Conservation (phyloP, 2,797 vertebrate genomes). For the Decapterus maruadsi region DNA sequence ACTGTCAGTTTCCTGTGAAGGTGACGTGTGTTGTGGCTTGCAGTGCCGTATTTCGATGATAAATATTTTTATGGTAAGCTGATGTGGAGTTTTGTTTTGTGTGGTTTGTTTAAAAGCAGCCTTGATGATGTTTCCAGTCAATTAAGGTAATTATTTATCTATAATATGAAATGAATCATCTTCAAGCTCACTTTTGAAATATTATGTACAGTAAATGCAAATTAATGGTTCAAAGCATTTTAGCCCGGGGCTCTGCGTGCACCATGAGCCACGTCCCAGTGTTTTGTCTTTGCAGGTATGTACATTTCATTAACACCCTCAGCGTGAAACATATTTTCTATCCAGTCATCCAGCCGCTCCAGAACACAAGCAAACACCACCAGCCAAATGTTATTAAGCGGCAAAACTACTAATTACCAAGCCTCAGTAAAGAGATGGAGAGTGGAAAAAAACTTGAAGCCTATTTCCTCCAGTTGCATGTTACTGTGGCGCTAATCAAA, state of each 20-base stretch:
- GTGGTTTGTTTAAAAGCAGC: neutral
- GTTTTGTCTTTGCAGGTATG: constrained; percentile 46
- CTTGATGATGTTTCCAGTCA: neutral
- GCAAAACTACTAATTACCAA: neutral
- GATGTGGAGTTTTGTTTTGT: neutral
- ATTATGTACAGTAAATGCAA: constrained; percentile 4
- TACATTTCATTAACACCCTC: constrained; percentile 60
- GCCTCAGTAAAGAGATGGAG: neutral
- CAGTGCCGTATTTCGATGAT: constrained; percentile 29
- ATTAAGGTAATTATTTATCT: constrained; percentile 13
- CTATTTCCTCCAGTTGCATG: constrained; percentile 29
- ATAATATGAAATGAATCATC: neutral
- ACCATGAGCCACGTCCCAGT: constrained; percentile 21
- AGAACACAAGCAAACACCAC: neutral
- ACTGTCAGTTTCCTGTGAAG: constrained; percentile 35
- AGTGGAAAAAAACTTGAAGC: neutral
- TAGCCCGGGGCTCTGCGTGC: neutral
- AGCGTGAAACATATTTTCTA: constrained; percentile 39
- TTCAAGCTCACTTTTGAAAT: constrained; percentile 6
- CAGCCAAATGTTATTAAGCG: neutral
- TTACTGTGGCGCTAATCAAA: constrained; percentile 45
- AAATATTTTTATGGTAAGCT: constrained; percentile 5
- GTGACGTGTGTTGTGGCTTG: constrained; percentile 2
- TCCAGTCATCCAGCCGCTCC: constrained; percentile 5
- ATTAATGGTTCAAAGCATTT: constrained; percentile 28